These are phyloP conservation scores for Nemurella pictetii DNA, from an alignment of 2,888 invertebrate species.

Conservation along the genomic window DNA sequence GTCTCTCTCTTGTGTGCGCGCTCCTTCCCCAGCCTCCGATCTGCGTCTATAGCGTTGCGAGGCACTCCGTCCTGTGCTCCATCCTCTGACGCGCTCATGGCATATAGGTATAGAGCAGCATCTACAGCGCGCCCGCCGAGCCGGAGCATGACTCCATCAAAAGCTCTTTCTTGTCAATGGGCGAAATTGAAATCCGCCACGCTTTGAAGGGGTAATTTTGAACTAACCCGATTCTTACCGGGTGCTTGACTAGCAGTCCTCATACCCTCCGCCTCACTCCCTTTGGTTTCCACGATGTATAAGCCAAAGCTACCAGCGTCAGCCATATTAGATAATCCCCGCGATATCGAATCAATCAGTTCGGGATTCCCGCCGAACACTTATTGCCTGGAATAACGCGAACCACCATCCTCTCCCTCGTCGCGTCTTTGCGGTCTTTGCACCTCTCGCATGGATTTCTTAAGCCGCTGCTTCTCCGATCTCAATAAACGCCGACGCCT, in stretches of 20 bases:
- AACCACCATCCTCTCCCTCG: too few species aligned
- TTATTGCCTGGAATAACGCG: neutral
- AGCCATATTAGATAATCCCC: slow-evolving; percentile 37
- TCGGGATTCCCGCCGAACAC: slow-evolving; percentile 32
- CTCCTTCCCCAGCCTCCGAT: neutral
- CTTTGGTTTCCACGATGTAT: neutral
- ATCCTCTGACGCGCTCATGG: neutral
- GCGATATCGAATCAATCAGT: slow-evolving; percentile 35
- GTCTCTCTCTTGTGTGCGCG: slow-evolving; percentile 11
- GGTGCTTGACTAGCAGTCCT: slow-evolving; percentile 38
- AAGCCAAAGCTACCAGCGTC: too few species aligned
- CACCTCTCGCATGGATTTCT: too few species aligned
- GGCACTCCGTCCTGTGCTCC: too few species aligned
- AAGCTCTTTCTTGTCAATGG: slow-evolving; percentile 41
- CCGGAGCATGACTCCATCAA: slow-evolving; percentile 33
- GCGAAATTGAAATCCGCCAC: slow-evolving; percentile 43
- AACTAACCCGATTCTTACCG: slow-evolving; percentile 42
- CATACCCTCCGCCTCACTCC: neutral
- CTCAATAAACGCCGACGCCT: too few species aligned
- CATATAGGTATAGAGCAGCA: too few species aligned
- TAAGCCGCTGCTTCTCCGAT: too few species aligned
- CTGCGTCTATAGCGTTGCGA: too few species aligned
- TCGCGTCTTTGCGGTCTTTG: too few species aligned
- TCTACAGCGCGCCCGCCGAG: neutral
- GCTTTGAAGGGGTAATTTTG: slow-evolving; percentile 43